Evolutionary conservation across 2,888 invertebrate species (phyloP), one percentile per base, ranked within the genome.

Genomic region (Hecatera dysodea): DNA sequence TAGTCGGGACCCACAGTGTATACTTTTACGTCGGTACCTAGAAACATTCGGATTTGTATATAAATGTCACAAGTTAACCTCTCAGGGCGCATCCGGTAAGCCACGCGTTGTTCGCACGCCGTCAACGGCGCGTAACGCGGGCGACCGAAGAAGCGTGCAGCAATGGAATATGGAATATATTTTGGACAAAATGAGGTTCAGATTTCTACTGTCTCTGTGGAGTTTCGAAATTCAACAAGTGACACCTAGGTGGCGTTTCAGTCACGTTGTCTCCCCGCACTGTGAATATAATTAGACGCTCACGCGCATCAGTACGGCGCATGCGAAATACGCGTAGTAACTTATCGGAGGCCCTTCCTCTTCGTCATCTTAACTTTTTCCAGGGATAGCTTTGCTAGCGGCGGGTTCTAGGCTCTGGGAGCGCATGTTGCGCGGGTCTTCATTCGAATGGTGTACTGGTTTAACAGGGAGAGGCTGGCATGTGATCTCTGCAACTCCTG

Each of bases 1-100:
- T 99, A 99, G 94, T 99, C 99, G 0, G 99, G 99, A 0, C 99
- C 99, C 39, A 99, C 99, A 1, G 99, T 99, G 93, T 99, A 99
- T 36, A 99, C 99, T 96, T 98, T 97, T 59, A 97, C 97, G 84
- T 97, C 97, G 59, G 97, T 97, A 82, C 97, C 98, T 98, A 92
- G 15, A 46, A 75, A 74, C 33, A 67, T 64, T 48, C 19, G 11
- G 22, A 36, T 19, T 64, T 67, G 55, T 44, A 69, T 8, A 69
- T 39, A 52, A 78, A 72, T 42, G 63, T 60, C 67, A 60, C 24
- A 55, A 56, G 24, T 19, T 19, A 70, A 60, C 48, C n/a, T 61
- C 46, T 70, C 19, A n/a, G 46, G 46, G 67, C 39, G 39, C 63
- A 22, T 72, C 66, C 72, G 66, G 57, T 67, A 72, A 78, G 70